These are phyloP conservation scores for Chiroxiphia lanceolata DNA, from an alignment of 2,797 vertebrate genomes.

Conservation along the genomic window DNA sequence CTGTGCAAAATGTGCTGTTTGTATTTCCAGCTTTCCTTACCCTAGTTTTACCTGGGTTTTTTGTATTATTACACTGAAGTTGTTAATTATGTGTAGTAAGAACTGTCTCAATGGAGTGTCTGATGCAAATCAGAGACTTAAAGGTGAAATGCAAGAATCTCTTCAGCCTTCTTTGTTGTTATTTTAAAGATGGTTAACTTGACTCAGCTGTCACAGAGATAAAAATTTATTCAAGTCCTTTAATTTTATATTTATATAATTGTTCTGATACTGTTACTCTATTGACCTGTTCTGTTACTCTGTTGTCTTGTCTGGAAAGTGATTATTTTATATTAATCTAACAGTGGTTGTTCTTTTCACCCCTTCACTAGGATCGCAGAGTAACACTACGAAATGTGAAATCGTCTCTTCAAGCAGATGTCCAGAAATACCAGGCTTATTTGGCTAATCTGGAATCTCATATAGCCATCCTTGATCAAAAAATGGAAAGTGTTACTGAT, in stretches of 20 bases:
- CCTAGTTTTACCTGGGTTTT: not conserved
- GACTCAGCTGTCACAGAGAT: not conserved
- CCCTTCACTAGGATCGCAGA: slow-evolving; percentile 83
- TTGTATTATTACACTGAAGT: not conserved
- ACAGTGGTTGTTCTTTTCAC: not conserved
- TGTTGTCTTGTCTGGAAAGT: not conserved
- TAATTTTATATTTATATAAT: not conserved
- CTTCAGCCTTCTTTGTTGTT: not conserved
- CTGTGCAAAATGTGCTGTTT: not conserved
- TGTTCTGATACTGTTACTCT: too few species aligned
- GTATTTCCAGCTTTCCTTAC: not conserved
- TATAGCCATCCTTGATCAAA: slow-evolving; percentile 81
- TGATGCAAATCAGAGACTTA: not conserved
- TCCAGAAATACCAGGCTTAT: slow-evolving; percentile 89
- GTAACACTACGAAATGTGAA: slow-evolving; percentile 84
- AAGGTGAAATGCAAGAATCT: not conserved
- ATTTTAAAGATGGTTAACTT: not conserved
- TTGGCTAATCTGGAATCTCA: slow-evolving; percentile 82
- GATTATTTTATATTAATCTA: not conserved
- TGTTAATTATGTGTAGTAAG: not conserved
- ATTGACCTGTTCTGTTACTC: not conserved
- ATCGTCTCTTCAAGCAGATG: slow-evolving; percentile 81
- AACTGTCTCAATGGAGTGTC: not conserved
- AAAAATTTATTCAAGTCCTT: not conserved
- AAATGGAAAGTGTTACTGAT: slow-evolving; percentile 77